These are phyloP conservation scores for Onthophagus taurus DNA, from an alignment of 1,140 invertebrate species.

Conservation along the genomic window DNA sequence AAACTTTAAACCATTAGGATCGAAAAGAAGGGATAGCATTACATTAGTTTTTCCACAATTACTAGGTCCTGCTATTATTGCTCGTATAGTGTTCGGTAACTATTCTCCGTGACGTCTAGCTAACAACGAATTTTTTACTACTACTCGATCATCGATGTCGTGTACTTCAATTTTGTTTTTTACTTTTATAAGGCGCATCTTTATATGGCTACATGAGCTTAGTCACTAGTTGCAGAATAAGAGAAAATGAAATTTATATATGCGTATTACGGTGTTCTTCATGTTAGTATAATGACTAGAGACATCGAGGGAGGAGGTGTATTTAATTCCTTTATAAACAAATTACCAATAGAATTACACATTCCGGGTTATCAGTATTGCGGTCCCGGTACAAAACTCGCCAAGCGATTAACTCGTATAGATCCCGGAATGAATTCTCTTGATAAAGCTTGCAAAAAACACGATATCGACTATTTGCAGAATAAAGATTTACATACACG, in stretches of 20 bases:
- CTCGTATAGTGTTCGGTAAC: slow-evolving; percentile 7
- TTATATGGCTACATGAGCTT: too few relatives aligned
- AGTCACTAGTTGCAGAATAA: too few relatives aligned
- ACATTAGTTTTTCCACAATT: slow-evolving; percentile 23
- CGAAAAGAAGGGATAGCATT: slow-evolving; percentile 14
- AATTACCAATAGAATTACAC: slow-evolving; percentile 39
- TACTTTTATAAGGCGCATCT: slow-evolving; percentile 3
- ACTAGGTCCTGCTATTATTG: slow-evolving; percentile 15
- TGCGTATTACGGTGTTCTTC: too few relatives aligned
- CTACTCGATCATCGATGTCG: background rate
- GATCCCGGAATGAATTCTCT: slow-evolving; percentile 24
- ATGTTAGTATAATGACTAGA: background rate
- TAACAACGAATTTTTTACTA: background rate
- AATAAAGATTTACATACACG: slow-evolving; percentile 30
- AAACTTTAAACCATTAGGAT: slow-evolving; percentile 21
- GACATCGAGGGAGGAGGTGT: slow-evolving; percentile 1
- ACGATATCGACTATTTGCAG: slow-evolving; percentile 28
- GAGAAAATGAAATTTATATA: too few relatives aligned
- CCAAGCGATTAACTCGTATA: slow-evolving; percentile 18
- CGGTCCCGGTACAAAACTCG: slow-evolving; percentile 24
- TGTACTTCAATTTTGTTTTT: background rate
- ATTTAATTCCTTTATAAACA: slow-evolving; percentile 30
- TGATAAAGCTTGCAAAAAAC: slow-evolving; percentile 23
- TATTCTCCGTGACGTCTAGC: slow-evolving; percentile 12
- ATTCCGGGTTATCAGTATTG: slow-evolving; percentile 40